Evolutionary conservation across 2,797 vertebrate genomes (phyloP).

Genomic region (Rhincodon typus): DNA sequence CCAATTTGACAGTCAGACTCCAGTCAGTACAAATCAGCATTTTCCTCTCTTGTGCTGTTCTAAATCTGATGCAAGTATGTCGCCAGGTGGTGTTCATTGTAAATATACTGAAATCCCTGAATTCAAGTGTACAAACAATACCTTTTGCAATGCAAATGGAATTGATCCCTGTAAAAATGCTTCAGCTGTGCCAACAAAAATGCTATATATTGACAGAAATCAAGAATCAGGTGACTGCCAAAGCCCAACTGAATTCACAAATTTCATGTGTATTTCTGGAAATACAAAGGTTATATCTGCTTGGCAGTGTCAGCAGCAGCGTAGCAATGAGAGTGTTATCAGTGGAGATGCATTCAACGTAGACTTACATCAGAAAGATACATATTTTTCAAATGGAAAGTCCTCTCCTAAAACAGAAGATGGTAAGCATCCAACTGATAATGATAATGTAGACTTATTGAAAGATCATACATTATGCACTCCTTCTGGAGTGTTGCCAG

Average conservation of each 20-base stretch:
- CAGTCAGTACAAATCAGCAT: background rate
- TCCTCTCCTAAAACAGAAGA: background rate
- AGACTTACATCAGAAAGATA: background rate
- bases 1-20: background rate
- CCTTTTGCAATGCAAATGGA: too few relatives aligned
- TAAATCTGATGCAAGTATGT: background rate
- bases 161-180: background rate
- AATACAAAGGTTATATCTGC: background rate
- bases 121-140: background rate
- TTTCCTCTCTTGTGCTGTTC: background rate
- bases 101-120: background rate
- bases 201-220: background rate
- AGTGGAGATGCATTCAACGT: background rate
- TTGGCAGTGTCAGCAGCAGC: too few relatives aligned
- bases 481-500: background rate
- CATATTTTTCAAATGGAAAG: background rate
- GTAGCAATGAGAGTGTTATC: too few relatives aligned
- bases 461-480: background rate
- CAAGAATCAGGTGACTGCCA: slow-evolving; percentile 1
- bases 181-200: background rate
- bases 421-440: background rate
- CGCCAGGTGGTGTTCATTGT: background rate
- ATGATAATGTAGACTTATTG: background rate
- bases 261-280: background rate
- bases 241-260: background rate